Evolutionary conservation across 2,888 invertebrate species (phyloP).

Genomic region (Cryptocephalus primarius): DNA sequence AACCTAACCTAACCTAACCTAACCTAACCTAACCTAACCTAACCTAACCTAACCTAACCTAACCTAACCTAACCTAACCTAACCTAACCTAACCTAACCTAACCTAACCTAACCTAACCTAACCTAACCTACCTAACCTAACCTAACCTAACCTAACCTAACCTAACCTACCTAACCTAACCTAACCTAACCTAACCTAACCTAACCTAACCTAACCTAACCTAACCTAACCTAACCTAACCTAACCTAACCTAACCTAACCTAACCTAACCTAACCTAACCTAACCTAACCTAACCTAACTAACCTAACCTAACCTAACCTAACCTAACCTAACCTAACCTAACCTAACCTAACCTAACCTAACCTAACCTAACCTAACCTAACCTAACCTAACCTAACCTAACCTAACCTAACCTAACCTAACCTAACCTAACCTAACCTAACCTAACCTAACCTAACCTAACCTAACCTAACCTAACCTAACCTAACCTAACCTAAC

Average conservation of each 20-base stretch:
- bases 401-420: conserved; percentile 13
- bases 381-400: conserved; percentile 14
- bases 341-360: conserved; percentile 13
- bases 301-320: conserved; percentile 13
- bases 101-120: no score
- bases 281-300: conserved; percentile 14
- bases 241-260: conserved; percentile 10
- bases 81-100: no score
- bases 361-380: conserved; percentile 13
- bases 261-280: conserved; percentile 12
- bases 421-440: conserved; percentile 5
- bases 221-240: conserved; percentile 12
- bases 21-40: no score
- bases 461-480: conserved; percentile 9
- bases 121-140: no score
- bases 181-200: no score
- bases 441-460: conserved; percentile 14
- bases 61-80: no score
- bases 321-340: conserved; percentile 14
- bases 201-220: conserved; percentile 4
- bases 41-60: no score
- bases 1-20: no score
- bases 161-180: no score
- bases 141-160: no score
- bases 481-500: conserved; percentile 13